phyloP scores from a whole-genome alignment of 1,140 invertebrate species.

The Pseudobourletiella spinata region DNA sequence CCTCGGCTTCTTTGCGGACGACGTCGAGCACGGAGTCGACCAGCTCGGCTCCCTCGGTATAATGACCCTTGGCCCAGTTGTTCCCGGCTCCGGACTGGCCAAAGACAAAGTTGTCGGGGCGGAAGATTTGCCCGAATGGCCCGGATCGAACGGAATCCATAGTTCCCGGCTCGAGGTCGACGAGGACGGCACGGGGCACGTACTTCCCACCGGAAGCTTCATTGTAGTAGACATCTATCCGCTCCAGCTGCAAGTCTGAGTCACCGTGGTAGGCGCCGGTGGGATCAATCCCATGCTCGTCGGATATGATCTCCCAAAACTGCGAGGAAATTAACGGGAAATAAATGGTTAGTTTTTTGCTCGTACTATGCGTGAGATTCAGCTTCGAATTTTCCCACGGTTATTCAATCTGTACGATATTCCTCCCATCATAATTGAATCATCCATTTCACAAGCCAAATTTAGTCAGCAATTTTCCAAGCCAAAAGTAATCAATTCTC shows the following conservation, averaged over 20 bases:
- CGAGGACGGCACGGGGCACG: slow-evolving; percentile 75
- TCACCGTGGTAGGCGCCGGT: slow-evolving; percentile 44
- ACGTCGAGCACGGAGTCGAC: slow-evolving; percentile 50
- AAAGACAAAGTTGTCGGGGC: slow-evolving; percentile 80
- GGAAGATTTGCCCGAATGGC: slow-evolving; percentile 75
- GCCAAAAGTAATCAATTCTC: too few species aligned
- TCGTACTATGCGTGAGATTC: too few species aligned
- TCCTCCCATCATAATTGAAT: too few species aligned
- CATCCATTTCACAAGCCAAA: too few species aligned
- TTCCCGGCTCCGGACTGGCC: slow-evolving; percentile 72
- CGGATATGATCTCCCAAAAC: slow-evolving; percentile 52
- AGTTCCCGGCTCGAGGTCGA: slow-evolving; percentile 52
- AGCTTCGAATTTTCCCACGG: too few species aligned
- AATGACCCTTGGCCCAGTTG: slow-evolving; percentile 79
- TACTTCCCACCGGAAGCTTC: slow-evolving; percentile 62
- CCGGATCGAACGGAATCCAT: slow-evolving; percentile 34
- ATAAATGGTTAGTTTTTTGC: too few species aligned
- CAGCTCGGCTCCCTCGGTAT: slow-evolving; percentile 50
- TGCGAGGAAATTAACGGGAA: too few species aligned
- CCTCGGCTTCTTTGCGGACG: slow-evolving; percentile 52
- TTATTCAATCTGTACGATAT: too few species aligned
- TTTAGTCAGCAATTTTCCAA: too few species aligned
- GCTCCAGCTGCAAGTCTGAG: slow-evolving; percentile 45
- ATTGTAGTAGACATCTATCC: slow-evolving; percentile 50
- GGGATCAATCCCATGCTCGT: slow-evolving; percentile 46